phyloP scores from a whole-genome alignment of 2,113 vertebrate genomes.

The Coracopsis vasa region DNA sequence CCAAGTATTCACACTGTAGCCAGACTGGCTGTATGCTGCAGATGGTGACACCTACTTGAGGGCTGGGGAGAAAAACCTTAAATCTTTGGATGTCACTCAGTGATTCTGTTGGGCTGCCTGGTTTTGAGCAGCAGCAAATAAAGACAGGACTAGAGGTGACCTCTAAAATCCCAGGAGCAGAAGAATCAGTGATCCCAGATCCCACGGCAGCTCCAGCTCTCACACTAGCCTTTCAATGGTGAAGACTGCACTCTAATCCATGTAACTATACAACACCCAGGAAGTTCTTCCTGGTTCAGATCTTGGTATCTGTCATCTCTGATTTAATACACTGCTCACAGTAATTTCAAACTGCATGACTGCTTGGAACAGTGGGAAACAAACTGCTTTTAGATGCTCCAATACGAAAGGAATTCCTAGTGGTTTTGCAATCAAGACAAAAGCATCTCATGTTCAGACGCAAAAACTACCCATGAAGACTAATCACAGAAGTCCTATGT shows the following conservation, averaged over 20 bases:
- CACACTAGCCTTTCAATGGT: not conserved
- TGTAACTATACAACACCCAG: not conserved
- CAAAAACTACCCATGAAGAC: not conserved
- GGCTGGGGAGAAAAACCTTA: not conserved
- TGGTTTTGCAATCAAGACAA: not conserved
- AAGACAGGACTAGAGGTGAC: not conserved
- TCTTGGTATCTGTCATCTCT: not conserved
- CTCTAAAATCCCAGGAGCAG: not conserved
- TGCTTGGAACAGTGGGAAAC: not conserved
- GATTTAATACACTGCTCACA: not conserved
- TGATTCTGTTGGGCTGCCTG: not conserved
- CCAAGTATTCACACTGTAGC: not conserved
- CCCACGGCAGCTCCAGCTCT: not conserved
- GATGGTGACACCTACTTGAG: not conserved
- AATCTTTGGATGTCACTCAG: not conserved
- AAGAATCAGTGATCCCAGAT: not conserved
- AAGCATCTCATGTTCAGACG: not conserved
- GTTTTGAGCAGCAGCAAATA: not conserved
- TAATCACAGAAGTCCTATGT: not conserved
- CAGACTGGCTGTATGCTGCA: not conserved
- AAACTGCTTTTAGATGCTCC: not conserved
- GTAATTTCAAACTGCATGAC: not conserved
- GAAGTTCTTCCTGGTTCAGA: not conserved
- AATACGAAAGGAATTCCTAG: not conserved
- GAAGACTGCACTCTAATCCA: not conserved